Percentiles rank a stretch among this genome's conserved stretches.
These are phyloP conservation scores for Esperia sulphurella DNA, from an alignment of 2,888 invertebrate genomes.

Conservation along the genomic window DNA sequence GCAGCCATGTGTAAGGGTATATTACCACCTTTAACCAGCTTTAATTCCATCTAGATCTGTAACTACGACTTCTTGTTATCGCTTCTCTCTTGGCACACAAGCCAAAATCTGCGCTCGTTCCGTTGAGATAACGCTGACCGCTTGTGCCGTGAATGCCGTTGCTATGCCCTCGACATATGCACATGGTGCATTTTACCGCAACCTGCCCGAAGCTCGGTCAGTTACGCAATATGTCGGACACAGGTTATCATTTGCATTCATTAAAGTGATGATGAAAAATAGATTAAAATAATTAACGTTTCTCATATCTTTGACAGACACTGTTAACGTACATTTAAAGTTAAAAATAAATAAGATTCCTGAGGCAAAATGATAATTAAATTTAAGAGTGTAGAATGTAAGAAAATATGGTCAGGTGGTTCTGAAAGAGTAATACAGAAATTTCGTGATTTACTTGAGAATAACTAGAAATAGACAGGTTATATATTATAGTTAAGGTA, in stretches of 20 bases:
- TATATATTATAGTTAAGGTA: no score
- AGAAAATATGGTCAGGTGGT: not conserved
- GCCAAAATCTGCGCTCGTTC: no score
- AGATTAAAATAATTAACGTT: conserved; percentile 17
- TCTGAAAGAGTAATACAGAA: not conserved
- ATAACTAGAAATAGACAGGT: no score
- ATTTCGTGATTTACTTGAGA: no score
- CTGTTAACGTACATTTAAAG: not conserved
- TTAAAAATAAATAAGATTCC: not conserved
- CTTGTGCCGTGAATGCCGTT: conserved; percentile 15
- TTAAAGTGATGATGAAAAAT: conserved; percentile 44
- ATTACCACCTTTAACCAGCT: no score
- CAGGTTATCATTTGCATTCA: conserved; percentile 52
- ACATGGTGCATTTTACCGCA: conserved; percentile 51
- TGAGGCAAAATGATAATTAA: not conserved
- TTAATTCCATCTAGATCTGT: no score
- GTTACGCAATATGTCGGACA: conserved; percentile 49
- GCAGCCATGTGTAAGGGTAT: no score
- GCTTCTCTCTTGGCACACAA: no score
- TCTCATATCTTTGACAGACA: not conserved
- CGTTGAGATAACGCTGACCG: no score
- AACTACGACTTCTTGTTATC: no score
- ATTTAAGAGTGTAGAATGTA: not conserved
- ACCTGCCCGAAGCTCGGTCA: conserved; percentile 40
- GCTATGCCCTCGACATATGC: conserved; percentile 50